A percentile compares a stretch with the other conserved stretches of the same genome.
phyloP scores from a whole-genome alignment of 2,888 invertebrate species.

The Drosophila niveifrons region DNA sequence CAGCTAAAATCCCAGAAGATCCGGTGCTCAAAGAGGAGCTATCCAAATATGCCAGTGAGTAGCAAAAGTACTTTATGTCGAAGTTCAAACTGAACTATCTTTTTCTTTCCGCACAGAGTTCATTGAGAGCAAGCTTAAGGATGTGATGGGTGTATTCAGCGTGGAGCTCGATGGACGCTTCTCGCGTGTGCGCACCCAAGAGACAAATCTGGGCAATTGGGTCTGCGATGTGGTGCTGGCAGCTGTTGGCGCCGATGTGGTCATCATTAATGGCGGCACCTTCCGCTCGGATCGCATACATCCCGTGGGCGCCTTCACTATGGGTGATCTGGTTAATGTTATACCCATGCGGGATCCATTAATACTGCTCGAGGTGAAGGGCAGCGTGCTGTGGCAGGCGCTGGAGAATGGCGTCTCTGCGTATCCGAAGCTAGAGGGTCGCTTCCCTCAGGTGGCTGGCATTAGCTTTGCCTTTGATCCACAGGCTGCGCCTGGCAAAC shows the following conservation, averaged over 20 bases:
- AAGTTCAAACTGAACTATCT: neutral
- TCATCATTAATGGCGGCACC: constrained; percentile 92
- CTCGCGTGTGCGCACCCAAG: constrained; percentile 91
- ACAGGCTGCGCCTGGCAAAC: constrained; percentile 88
- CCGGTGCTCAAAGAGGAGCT: constrained; percentile 89
- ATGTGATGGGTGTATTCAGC: constrained; percentile 92
- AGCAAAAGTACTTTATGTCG: neutral
- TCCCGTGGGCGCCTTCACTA: constrained; percentile 93
- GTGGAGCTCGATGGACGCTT: constrained; percentile 96
- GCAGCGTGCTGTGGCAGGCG: constrained; percentile 89
- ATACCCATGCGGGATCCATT: constrained; percentile 95
- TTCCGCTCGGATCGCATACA: constrained; percentile 87
- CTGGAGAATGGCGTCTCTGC: constrained; percentile 94
- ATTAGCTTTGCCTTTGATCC: constrained; percentile 92
- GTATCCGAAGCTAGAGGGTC: constrained; percentile 94
- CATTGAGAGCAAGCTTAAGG: constrained; percentile 93
- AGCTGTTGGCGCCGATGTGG: constrained; percentile 94
- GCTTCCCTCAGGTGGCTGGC: constrained; percentile 94
- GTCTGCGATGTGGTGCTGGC: constrained; percentile 93
- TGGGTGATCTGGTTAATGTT: constrained; percentile 92
- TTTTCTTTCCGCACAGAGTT: constrained; percentile 86
- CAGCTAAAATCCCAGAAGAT: constrained; percentile 90
- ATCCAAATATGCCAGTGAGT: constrained; percentile 88
- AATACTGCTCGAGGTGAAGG: constrained; percentile 91
- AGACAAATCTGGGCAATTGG: constrained; percentile 96